A percentile compares a stretch with the other conserved stretches of the same genome.
Evolutionary conservation across 1,140 invertebrate genomes (phyloP).

Genomic region (Leguminivora glycinivorella): DNA sequence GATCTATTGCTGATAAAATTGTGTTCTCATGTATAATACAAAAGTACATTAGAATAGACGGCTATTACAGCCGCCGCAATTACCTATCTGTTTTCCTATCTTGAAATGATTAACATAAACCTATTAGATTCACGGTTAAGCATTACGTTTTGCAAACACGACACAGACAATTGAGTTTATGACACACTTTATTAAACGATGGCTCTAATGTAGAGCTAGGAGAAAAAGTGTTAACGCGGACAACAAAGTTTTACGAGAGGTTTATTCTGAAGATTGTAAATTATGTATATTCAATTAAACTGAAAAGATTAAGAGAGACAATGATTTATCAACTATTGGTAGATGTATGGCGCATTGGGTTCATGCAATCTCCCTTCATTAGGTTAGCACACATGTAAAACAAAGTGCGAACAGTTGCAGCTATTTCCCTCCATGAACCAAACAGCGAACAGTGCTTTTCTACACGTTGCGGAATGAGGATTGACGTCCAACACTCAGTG

Average conservation of each 20-base stretch:
- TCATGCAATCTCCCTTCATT: neutral
- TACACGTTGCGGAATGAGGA: neutral
- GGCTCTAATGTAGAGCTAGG: no score
- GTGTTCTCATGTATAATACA: neutral
- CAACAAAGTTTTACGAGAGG: no score
- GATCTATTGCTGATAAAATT: neutral
- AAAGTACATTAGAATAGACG: neutral
- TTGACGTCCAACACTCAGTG: conserved; percentile 10
- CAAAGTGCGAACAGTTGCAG: neutral
- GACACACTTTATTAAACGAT: no score
- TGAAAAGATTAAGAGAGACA: no score
- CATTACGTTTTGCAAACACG: no score
- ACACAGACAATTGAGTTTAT: no score
- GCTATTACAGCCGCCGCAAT: neutral
- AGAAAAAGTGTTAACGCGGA: no score
- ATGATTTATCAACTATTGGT: no score
- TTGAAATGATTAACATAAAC: neutral
- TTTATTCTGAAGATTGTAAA: no score
- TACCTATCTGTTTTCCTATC: neutral
- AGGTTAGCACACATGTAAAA: neutral
- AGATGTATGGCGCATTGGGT: no score
- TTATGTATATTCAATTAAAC: no score
- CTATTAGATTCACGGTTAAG: no score
- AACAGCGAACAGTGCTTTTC: neutral
- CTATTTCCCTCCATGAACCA: neutral